Percentiles rank a stretch among this genome's conserved stretches.
phyloP scores from a whole-genome alignment of 2,888 invertebrate genomes.

The Drosophila paranaensis region DNA sequence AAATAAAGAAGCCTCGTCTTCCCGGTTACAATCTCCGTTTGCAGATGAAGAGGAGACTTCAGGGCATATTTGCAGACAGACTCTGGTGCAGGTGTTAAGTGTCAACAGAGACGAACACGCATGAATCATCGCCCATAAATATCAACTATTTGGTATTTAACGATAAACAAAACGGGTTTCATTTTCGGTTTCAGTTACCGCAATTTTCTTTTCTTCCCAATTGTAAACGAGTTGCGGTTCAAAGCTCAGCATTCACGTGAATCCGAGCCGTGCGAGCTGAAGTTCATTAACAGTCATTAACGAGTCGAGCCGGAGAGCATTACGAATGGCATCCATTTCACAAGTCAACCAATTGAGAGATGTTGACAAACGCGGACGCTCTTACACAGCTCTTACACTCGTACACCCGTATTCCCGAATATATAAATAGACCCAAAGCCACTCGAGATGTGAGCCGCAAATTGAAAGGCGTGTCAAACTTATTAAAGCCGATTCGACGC shows the following conservation, averaged over 20 bases:
- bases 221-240: constrained; percentile 55
- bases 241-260: constrained; percentile 53
- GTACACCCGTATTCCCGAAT: background rate
- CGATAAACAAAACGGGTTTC: constrained; percentile 29
- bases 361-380: constrained; percentile 9
- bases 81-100: constrained; percentile 47
- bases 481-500: constrained; percentile 28
- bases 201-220: constrained; percentile 16
- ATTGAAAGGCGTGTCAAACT: constrained; percentile 39
- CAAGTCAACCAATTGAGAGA: constrained; percentile 30
- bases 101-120: background rate
- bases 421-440: background rate
- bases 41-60: background rate
- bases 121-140: constrained; percentile 19
- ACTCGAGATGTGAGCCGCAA: constrained; percentile 1
- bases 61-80: constrained; percentile 10
- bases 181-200: constrained; percentile 8
- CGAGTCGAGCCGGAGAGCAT: constrained; percentile 24
- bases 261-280: constrained; percentile 19
- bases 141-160: constrained; percentile 5
- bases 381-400: background rate
- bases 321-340: constrained; percentile 30
- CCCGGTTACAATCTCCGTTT: background rate
- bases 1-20: background rate
- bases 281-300: constrained; percentile 46